phyloP scores from a whole-genome alignment of 2,113 vertebrate genomes.

The Catagonus wagneri region DNA sequence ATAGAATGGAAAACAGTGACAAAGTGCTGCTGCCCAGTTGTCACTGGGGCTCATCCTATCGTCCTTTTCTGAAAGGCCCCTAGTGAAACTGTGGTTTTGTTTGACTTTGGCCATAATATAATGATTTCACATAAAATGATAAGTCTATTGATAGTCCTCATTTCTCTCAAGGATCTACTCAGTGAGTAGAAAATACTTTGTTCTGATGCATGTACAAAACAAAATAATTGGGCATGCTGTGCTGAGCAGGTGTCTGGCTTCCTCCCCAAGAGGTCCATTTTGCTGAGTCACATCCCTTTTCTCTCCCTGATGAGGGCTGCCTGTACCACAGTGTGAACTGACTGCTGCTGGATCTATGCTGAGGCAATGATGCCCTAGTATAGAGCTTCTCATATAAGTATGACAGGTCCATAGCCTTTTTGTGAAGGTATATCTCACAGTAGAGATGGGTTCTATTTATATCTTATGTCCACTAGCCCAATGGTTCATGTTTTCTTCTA shows the following conservation, averaged over 20 bases:
- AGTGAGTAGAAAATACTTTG: neutral
- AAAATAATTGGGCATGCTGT: neutral
- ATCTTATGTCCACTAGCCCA: neutral
- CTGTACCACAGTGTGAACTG: neutral
- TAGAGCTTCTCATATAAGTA: no score
- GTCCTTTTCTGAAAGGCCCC: neutral
- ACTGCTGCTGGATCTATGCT: neutral
- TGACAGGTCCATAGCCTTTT: neutral
- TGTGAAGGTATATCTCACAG: neutral
- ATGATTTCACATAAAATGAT: neutral
- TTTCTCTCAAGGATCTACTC: neutral
- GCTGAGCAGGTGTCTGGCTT: neutral
- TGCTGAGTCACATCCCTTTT: neutral
- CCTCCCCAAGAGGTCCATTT: neutral
- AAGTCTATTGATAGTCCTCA: neutral
- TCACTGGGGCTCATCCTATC: neutral
- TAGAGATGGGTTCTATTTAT: neutral
- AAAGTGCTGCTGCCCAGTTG: fast-evolving
- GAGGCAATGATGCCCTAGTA: neutral
- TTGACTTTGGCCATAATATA: neutral
- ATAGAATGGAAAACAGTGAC: neutral
- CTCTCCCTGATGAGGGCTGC: neutral
- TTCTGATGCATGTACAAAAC: neutral
- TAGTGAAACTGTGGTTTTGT: neutral
- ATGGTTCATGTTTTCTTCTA: neutral